phyloP scores from a whole-genome alignment of 2,113 vertebrate species.

The Sander vitreus region DNA sequence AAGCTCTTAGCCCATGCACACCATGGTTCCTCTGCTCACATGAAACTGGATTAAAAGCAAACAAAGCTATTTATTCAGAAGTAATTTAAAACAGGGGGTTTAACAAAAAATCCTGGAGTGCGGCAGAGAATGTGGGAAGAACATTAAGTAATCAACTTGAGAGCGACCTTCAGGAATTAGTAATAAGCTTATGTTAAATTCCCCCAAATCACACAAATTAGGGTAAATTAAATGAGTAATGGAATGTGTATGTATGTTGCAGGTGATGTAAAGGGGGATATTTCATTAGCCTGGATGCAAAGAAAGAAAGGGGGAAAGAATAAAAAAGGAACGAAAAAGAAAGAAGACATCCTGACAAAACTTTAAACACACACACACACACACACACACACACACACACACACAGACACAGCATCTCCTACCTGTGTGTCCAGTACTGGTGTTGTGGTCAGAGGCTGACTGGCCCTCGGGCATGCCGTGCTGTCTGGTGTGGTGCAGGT shows the following conservation, averaged over 20 bases:
- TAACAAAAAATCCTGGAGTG: conserved; percentile 75
- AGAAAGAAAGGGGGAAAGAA: conserved; percentile 32
- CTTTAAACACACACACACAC: background rate
- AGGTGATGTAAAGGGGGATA: conserved; percentile 39
- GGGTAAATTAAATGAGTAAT: conserved; percentile 74
- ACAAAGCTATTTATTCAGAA: conserved; percentile 84
- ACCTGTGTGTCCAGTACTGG: conserved; percentile 91
- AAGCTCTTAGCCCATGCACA: conserved; percentile 72
- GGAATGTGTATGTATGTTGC: conserved; percentile 63
- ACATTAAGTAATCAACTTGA: conserved; percentile 83
- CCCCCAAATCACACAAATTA: conserved; percentile 81
- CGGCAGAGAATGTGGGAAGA: conserved; percentile 74
- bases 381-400: background rate
- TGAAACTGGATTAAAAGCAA: conserved; percentile 82
- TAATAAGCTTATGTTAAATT: conserved; percentile 82
- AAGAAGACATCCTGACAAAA: conserved; percentile 6
- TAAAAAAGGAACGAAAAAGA: conserved; percentile 2
- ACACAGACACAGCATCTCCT: conserved; percentile 64
- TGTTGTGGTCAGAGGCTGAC: conserved; percentile 90
- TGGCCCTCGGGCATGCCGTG: conserved; percentile 96
- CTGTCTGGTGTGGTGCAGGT: conserved; percentile 92
- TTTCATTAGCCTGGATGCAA: conserved; percentile 23
- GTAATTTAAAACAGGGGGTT: conserved; percentile 81
- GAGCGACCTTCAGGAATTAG: conserved; percentile 79
- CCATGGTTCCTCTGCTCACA: conserved; percentile 72